Conservation (phyloP, 2,888 invertebrate genomes). For the Didymodactylos carnosus region DNA sequence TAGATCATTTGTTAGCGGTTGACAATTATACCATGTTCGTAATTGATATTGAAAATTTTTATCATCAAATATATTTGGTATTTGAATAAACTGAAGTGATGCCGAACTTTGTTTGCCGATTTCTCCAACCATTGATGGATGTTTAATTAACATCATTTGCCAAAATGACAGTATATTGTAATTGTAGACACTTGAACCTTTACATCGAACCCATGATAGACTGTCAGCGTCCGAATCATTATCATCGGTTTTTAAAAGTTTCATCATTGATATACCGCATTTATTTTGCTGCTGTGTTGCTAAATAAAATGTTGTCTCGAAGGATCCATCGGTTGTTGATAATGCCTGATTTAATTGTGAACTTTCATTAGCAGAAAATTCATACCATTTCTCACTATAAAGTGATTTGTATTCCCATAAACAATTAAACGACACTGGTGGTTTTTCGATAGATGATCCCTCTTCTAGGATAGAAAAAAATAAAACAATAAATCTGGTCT, state of each 20-base stretch:
- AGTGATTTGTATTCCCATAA: not conserved
- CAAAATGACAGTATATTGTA: not conserved
- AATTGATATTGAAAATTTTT: not conserved
- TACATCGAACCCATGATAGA: not conserved
- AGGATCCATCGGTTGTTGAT: too few species aligned
- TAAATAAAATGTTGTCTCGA: too few species aligned
- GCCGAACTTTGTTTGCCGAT: not conserved
- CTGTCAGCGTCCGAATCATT: not conserved
- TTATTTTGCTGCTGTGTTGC: too few species aligned
- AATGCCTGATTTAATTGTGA: not conserved
- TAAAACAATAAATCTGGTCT: too few species aligned
- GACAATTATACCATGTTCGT: not conserved
- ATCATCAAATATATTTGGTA: not conserved
- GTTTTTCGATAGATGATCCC: too few species aligned
- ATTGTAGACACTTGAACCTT: not conserved
- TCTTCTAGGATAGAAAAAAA: too few species aligned
- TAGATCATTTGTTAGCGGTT: not conserved
- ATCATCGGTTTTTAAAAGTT: not conserved
- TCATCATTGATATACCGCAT: not conserved
- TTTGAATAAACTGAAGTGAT: too few species aligned
- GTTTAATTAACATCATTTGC: not conserved
- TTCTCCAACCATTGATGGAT: too few species aligned
- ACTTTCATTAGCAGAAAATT: not conserved
- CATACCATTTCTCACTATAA: not conserved
- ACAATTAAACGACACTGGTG: too few species aligned